These are phyloP conservation scores for Mythimna pallens DNA, from an alignment of 2,888 invertebrate genomes.

Conservation along the genomic window DNA sequence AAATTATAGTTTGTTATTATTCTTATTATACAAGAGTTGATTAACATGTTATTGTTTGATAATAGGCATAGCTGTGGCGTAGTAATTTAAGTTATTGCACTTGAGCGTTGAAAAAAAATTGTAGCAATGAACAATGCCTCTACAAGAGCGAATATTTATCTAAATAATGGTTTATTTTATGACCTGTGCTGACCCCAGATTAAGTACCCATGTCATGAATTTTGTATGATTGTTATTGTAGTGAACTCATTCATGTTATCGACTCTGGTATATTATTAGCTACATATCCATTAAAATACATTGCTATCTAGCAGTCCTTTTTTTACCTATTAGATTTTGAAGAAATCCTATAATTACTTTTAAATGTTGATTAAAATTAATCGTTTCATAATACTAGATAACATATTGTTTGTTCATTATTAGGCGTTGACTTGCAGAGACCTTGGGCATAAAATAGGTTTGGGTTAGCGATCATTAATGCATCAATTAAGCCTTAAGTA, in stretches of 20 bases:
- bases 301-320: neutral
- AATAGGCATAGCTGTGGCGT: conserved; percentile 9
- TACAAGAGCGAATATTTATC: neutral
- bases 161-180: conserved; percentile 1
- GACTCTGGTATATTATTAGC: neutral
- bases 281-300: no score
- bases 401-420: neutral
- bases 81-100: neutral
- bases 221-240: conserved; percentile 18
- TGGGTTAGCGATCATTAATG: no score
- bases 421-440: neutral
- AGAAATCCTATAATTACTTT: neutral
- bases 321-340: neutral
- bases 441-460: no score
- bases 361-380: neutral
- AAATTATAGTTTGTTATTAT: neutral
- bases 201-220: conserved; percentile 24
- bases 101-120: neutral
- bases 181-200: conserved; percentile 22
- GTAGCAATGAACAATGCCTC: no score
- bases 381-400: neutral
- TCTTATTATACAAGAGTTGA: conserved; percentile 18
- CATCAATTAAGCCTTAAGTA: neutral
- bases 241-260: conserved; percentile 7
- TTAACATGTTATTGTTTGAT: conserved; percentile 20